A percentile compares a stretch with the other conserved stretches of the same genome.
phyloP scores from a whole-genome alignment of 2,888 invertebrate genomes.

The Deilephila elpenor region DNA sequence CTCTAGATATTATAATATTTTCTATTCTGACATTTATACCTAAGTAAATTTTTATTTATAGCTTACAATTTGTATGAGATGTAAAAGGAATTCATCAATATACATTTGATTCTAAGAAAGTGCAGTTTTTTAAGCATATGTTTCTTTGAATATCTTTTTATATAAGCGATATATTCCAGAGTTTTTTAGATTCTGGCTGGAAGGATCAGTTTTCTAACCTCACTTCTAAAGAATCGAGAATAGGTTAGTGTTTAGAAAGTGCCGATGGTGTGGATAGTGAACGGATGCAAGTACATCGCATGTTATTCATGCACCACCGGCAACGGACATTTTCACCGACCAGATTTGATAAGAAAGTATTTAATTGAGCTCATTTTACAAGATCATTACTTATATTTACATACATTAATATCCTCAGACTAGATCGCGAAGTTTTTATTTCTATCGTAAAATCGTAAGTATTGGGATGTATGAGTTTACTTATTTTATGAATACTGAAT shows the following conservation, averaged over 20 bases:
- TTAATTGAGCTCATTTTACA: slow-evolving; percentile 47
- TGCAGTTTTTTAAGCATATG: too few relatives aligned
- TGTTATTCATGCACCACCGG: slow-evolving; percentile 58
- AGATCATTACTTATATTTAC: slow-evolving; percentile 35
- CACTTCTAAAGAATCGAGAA: neutral
- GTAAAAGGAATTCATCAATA: too few relatives aligned
- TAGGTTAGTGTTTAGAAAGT: slow-evolving; percentile 17
- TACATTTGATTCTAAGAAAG: too few relatives aligned
- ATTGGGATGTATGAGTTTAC: neutral
- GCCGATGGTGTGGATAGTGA: slow-evolving; percentile 24
- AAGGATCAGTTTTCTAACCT: neutral
- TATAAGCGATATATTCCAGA: neutral
- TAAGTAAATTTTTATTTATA: too few relatives aligned
- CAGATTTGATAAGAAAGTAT: slow-evolving; percentile 60
- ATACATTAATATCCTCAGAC: neutral
- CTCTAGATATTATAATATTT: neutral
- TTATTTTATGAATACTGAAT: neutral
- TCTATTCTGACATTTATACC: neutral
- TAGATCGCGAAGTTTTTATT: neutral
- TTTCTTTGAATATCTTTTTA: too few relatives aligned
- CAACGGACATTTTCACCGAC: slow-evolving; percentile 54
- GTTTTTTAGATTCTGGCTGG: neutral
- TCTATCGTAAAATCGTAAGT: neutral
- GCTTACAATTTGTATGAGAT: too few relatives aligned
- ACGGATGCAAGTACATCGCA: slow-evolving; percentile 51